phyloP scores from a whole-genome alignment of 2,113 vertebrate species.

The Corythoichthys intestinalis region DNA sequence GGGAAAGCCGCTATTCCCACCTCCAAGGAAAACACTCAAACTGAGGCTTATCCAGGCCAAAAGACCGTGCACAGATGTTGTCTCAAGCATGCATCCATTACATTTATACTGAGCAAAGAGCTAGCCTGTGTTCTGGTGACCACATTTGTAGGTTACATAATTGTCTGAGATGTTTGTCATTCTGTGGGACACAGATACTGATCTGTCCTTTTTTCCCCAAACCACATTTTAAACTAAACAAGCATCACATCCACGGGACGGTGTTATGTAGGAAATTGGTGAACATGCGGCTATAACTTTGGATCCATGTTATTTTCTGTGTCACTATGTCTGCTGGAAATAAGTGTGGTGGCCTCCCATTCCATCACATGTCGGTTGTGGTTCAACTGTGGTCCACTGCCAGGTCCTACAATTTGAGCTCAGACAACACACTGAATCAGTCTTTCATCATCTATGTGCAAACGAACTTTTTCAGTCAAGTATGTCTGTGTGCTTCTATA shows the following conservation, averaged over 20 bases:
- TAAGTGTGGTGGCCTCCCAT: conserved; percentile 62
- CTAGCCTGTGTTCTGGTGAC: conserved; percentile 49
- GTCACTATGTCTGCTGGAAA: conserved; percentile 57
- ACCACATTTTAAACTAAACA: conserved; percentile 59
- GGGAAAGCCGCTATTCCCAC: conserved; percentile 54
- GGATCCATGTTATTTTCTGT: conserved; percentile 34
- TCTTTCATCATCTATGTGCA: conserved; percentile 57
- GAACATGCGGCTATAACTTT: conserved; percentile 42
- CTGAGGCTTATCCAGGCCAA: conserved; percentile 45
- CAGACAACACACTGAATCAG: conserved; percentile 59
- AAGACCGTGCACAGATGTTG: conserved; percentile 29
- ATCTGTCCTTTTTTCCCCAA: conserved; percentile 60
- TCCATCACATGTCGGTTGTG: conserved; percentile 67
- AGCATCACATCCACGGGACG: conserved; percentile 57
- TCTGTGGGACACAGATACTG: conserved; percentile 62
- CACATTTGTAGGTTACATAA: conserved; percentile 71
- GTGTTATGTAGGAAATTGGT: conserved; percentile 61
- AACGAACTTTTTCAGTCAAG: conserved; percentile 45
- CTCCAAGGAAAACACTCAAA: conserved; percentile 72
- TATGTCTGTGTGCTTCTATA: conserved; percentile 26
- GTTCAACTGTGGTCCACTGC: conserved; percentile 66
- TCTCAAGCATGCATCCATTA: background rate
- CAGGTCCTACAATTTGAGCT: conserved; percentile 67
- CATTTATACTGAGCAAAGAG: conserved; percentile 24
- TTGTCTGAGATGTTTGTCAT: conserved; percentile 53